Base-by-base conservation (phyloP, 2,888 invertebrate species). In the Apodemia duryi region DNA sequence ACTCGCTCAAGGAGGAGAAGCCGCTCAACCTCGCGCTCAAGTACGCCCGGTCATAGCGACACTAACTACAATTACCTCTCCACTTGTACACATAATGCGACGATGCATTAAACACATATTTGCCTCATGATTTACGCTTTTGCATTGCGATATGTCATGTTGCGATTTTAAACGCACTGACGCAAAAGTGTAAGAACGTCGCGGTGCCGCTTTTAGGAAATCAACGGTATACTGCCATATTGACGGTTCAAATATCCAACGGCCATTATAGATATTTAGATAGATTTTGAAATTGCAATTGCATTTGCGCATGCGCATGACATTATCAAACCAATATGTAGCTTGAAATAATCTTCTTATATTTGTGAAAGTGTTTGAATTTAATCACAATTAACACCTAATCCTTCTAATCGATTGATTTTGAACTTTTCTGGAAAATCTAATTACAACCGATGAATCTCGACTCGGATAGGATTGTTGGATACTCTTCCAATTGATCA, bases 1-100 rank as follows among this genome's bases (percentile, higher is more conserved):
- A 89, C 0, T 89, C 88, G 6, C 73, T 91, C 67, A 85, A 85
- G 68, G 81, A 86, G 64, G 90, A 90, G 76, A 90, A 90, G 67
- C 88, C 89, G 0, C 80, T 79, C n/a, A 74, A 74, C n/a, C 78
- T 79, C 65, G 90, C 90, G 2, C 77, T 89, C 41, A 88, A 86
- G 74, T 90, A 81, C 72, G 90, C 90, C 5, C 72, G 87, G 38
- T 90, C 89, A 68, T 88, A 88, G 78, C 81, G 65, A 68, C 63
- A n/a, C 63, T 69, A 54, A 11, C n/a, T 66, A 65, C 13, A 54
- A 11, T 49, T 66, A 65, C 13, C 35, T 29, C 21, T 28, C 46
- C 29, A 63, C 21, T 41, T 35, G 52, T 63, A 68, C 67, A 65
- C 66, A 67, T 21, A 9, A 38, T 29, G 41, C 32, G 7, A 62